phyloP scores from a whole-genome alignment of 2,113 vertebrate species.

The Larimichthys polyactis region DNA sequence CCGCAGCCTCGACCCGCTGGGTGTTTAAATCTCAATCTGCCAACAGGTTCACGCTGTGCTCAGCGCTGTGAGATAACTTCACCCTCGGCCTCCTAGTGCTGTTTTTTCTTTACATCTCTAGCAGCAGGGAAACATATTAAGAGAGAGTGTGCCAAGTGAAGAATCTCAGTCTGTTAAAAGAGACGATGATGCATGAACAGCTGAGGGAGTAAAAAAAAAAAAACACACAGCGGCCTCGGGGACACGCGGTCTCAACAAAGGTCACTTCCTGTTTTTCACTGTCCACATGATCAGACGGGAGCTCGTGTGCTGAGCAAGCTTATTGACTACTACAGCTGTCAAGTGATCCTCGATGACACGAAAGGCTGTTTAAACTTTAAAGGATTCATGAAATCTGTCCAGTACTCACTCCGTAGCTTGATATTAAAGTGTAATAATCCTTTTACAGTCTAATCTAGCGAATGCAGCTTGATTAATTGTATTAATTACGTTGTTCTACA shows the following conservation, averaged over 20 bases:
- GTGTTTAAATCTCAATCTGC: constrained; percentile 2
- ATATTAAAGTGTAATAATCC: neutral
- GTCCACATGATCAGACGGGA: constrained; percentile 15
- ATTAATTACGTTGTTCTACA: neutral
- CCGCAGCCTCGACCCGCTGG: neutral
- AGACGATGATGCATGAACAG: neutral
- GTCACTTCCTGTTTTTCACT: constrained; percentile 68
- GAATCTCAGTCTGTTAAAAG: constrained; percentile 10
- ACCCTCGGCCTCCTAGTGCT: neutral
- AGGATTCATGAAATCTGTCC: neutral
- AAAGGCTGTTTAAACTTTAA: neutral
- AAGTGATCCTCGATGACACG: neutral
- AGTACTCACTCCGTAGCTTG: neutral
- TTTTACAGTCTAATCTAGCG: neutral
- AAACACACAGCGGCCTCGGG: neutral
- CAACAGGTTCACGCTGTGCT: neutral
- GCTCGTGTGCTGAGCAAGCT: constrained; percentile 30
- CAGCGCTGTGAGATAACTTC: neutral
- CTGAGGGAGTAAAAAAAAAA: neutral
- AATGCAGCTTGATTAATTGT: neutral
- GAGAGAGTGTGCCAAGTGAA: neutral
- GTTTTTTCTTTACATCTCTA: neutral
- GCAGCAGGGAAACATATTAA: neutral
- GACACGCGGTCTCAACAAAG: constrained; percentile 30
- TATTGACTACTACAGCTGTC: neutral